A percentile compares a stretch with the other conserved stretches of the same genome.
Conservation (phyloP, 2,888 invertebrate species). For the Aplocera efformata region DNA sequence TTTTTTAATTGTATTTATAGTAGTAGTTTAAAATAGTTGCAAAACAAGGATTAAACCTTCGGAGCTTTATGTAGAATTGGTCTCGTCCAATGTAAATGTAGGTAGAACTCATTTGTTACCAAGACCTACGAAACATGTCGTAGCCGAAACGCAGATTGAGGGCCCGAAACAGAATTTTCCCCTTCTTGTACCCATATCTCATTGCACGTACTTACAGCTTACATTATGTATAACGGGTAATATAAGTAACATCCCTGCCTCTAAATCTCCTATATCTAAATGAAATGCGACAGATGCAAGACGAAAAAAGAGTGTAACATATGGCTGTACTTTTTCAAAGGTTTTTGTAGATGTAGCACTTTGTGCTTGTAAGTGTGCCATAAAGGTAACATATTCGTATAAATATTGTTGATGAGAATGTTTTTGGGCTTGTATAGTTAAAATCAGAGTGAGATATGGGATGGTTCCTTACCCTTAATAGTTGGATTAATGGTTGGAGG, state of each 20-base stretch:
- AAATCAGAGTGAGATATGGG: too few relatives aligned
- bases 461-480: too few relatives aligned
- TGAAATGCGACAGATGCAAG: slow-evolving; percentile 39
- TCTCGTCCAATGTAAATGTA: too few relatives aligned
- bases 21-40: too few relatives aligned
- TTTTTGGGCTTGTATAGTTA: too few relatives aligned
- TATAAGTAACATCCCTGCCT: slow-evolving; percentile 20
- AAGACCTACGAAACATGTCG: slow-evolving; percentile 5
- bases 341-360: slow-evolving; percentile 51
- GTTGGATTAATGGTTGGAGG: too few relatives aligned
- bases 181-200: slow-evolving; percentile 14
- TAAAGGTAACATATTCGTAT: slow-evolving; percentile 60
- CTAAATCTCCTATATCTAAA: slow-evolving; percentile 39
- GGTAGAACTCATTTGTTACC: slow-evolving; percentile 2
- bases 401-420: slow-evolving; percentile 40
- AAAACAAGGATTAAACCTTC: too few relatives aligned
- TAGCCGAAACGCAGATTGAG: slow-evolving; percentile 10
- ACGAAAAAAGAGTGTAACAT: slow-evolving; percentile 48
- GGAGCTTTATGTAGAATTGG: too few relatives aligned
- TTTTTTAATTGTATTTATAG: too few relatives aligned
- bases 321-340: slow-evolving; percentile 58
- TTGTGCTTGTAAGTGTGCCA: slow-evolving; percentile 55
- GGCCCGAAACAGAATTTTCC: slow-evolving; percentile 9
- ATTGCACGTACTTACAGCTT: slow-evolving; percentile 7
- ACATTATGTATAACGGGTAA: slow-evolving; percentile 6